Evolutionary conservation across 2,113 vertebrate species (phyloP), one percentile per base, ranked within the genome.

Genomic region (Apteryx owenii): DNA sequence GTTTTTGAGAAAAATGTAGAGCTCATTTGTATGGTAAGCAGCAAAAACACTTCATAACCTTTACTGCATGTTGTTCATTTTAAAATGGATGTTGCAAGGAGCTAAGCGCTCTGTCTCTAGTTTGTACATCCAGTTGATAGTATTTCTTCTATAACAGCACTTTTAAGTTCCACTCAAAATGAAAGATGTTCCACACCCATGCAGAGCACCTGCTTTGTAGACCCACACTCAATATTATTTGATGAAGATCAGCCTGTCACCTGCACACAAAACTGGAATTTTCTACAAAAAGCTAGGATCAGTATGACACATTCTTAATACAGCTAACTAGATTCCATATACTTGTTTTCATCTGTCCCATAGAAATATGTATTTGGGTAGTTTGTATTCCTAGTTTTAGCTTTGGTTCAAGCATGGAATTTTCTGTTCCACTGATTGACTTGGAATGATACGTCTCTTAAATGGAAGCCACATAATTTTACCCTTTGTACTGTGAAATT

Each of bases 21-120:
- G 48, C 64, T 85, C 18, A 15, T 85, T 96, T 95, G 36, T 88
- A 93, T 58, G 68, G 44, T 64, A 96, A 72, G 50, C 58, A 83
- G 36, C 78, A 61, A 95, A 96, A 76, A 46, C 2, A 1, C 73
- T 80, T 48, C 70, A 44, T 50, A 82, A 51, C 42, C 46, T 88
- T 95, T 62, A 23, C 14, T 81, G 53, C 31, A 10, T 58, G 72
- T 71, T 97, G 68, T 76, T 96, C 60, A 85, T 93, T 96, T 95
- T 53, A 81, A 91, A 80, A 93, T 56, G 33, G 44, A 77, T 53
- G 19, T 95, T 88, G 38, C 19, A 80, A 56, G 70, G 53, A 89
- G 19, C 70, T 89, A 75, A 78, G n/a, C 3, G 5, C 12, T 76
- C 62, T 91, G 44, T 46, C 69, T 56, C 23, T 80, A 10, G 36